A percentile compares a stretch with the other conserved stretches of the same genome.
Conservation (phyloP, 2,888 invertebrate species). For the Aromia moschata region DNA sequence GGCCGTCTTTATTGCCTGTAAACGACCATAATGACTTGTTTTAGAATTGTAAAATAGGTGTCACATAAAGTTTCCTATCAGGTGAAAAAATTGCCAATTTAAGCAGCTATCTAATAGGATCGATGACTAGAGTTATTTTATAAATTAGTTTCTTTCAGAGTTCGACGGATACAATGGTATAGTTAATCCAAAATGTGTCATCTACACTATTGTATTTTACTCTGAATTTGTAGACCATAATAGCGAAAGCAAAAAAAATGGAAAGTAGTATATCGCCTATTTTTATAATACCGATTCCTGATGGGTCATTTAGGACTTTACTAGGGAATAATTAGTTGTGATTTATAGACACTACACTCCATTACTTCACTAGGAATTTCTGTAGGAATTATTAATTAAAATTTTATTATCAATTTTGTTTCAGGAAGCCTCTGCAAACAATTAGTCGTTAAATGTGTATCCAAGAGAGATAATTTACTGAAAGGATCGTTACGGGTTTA, state of each 20-base stretch:
- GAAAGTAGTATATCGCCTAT: conserved; percentile 3
- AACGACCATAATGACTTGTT: conserved; percentile 48
- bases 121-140: conserved; percentile 13
- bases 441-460: conserved; percentile 19
- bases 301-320: conserved; percentile 12
- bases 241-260: conserved; percentile 7
- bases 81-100: conserved; percentile 10
- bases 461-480: conserved; percentile 10
- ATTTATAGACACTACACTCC: conserved; percentile 9
- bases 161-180: conserved; percentile 3
- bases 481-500: conserved; percentile 1
- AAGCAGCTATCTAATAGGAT: conserved; percentile 9
- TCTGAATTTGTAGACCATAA: conserved; percentile 1
- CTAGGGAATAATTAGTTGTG: conserved; percentile 16
- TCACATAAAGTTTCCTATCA: conserved; percentile 3
- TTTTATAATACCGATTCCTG: conserved; percentile 7
- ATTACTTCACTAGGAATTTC: conserved; percentile 17
- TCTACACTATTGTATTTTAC: conserved; percentile 10
- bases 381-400: conserved; percentile 21
- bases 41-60: conserved; percentile 39
- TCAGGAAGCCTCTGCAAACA: conserved; percentile 17
- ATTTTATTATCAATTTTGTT: conserved; percentile 16
- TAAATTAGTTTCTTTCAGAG: conserved; percentile 16
- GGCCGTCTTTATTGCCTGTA: conserved; percentile 44
- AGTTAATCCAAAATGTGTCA: conserved; percentile 13